Conservation (phyloP, 1,140 invertebrate species). For the Cryptotermes secundus region DNA sequence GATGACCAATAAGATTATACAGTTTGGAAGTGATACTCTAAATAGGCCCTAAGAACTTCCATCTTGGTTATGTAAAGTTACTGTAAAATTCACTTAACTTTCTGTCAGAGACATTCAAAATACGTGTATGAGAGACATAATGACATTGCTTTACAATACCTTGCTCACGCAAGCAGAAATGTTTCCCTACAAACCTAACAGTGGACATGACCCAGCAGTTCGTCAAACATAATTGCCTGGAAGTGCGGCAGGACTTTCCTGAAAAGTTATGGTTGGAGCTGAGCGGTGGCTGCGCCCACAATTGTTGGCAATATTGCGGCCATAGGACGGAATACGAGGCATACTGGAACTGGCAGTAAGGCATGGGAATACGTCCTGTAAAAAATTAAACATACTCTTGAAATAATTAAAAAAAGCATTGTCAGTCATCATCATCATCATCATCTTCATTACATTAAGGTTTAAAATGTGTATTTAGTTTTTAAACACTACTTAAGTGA, state of each 20-base stretch:
- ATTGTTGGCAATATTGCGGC: neutral
- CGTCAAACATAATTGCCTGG: neutral
- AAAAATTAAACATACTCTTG: no score
- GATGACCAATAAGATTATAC: no score
- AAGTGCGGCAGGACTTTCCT: neutral
- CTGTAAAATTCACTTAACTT: neutral
- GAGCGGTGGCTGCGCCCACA: conserved; percentile 21
- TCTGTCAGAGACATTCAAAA: neutral
- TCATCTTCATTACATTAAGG: no score
- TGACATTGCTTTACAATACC: neutral
- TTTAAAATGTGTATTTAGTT: no score
- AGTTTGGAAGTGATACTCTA: no score
- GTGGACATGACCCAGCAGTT: neutral
- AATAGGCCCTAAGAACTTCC: neutral
- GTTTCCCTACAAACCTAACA: neutral
- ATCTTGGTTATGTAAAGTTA: neutral
- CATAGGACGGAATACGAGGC: no score
- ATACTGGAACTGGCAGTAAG: conserved; percentile 7
- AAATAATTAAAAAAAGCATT: no score
- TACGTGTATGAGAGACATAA: neutral
- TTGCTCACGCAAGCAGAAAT: neutral
- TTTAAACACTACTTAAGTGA: no score
- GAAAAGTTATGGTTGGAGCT: conserved; percentile 26
- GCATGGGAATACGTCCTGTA: neutral
- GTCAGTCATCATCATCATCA: no score